Conservation (phyloP, 2,888 invertebrate genomes). For the Melolontha melolontha region DNA sequence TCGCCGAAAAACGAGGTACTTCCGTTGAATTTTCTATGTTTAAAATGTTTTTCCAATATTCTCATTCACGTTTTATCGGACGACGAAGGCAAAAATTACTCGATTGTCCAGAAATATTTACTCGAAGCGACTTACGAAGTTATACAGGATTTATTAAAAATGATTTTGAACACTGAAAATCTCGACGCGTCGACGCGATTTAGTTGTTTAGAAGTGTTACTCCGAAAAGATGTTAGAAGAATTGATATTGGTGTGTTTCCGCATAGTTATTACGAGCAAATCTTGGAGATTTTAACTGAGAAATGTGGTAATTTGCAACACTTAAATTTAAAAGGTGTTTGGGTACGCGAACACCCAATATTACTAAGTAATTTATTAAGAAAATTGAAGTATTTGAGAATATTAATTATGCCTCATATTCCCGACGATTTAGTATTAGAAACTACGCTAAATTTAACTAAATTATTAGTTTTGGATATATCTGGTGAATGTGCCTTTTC, state of each 20-base stretch:
- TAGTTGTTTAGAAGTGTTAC: slow-evolving; percentile 73
- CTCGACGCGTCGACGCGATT: slow-evolving; percentile 77
- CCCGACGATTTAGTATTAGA: slow-evolving; percentile 77
- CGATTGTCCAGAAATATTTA: slow-evolving; percentile 65
- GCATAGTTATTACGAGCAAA: slow-evolving; percentile 77
- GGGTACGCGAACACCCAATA: slow-evolving; percentile 77
- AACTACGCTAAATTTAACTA: slow-evolving; percentile 69
- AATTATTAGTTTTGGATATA: slow-evolving; percentile 73
- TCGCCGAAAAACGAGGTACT: slow-evolving; percentile 74
- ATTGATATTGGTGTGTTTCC: slow-evolving; percentile 78
- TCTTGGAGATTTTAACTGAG: slow-evolving; percentile 73
- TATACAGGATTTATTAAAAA: slow-evolving; percentile 75
- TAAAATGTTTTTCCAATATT: slow-evolving; percentile 73
- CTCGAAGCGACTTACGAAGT: slow-evolving; percentile 73
- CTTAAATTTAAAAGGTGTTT: slow-evolving; percentile 78
- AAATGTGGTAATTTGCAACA: slow-evolving; percentile 74
- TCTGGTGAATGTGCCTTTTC: slow-evolving; percentile 80
- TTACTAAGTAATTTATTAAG: slow-evolving; percentile 73
- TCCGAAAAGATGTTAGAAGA: slow-evolving; percentile 75
- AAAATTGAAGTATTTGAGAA: slow-evolving; percentile 71
- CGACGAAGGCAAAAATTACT: slow-evolving; percentile 67
- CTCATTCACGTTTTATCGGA: slow-evolving; percentile 74
- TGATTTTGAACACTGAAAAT: slow-evolving; percentile 75
- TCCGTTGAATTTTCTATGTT: slow-evolving; percentile 71
- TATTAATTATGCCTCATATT: slow-evolving; percentile 76